Evolutionary conservation across 1,140 invertebrate genomes (phyloP), one percentile per base, ranked within the genome.

Genomic region (Drosophila willistoni): DNA sequence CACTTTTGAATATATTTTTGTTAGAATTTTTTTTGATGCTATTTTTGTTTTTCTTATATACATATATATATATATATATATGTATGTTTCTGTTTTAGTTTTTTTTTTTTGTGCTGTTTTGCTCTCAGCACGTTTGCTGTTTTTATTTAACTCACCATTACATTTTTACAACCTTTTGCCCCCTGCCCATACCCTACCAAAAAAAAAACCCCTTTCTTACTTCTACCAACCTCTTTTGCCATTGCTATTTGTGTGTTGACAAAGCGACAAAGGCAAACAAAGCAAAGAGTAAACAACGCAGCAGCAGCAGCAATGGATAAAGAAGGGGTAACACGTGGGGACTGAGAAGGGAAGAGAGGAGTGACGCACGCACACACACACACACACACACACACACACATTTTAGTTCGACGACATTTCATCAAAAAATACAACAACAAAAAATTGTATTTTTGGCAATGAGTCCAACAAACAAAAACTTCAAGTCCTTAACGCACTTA

Each of bases 271-370:
- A 68, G 69, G 67, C 64, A 77, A 77, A 67, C 62, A 68, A 79
- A 86, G 87, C 87, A 79, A 77, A 73, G 79, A 87, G 83, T 83
- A 82, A 86, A 86, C 56, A 59, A 36, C 56, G 34, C 55, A 56
- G 44, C 44, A 47, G 14, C 14, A 47, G 7, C 14, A 47, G 44
- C 44, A 47, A 10, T 9, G 7, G 44, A 17, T 22, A 51, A 22
- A 51, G 17, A 51, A 51, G 17, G 47, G 13, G 59, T 7, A 62
- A 41, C 36, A 29, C 6, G n/a, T 42, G 42, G 7, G 47, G 36
- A 12, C 2, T 36, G 25, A 39, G 1, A 36, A 39, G 54, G 29
- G 22, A 17, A 25, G 33, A 14, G 42, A 29, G 34, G 51, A 61
- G 39, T 12, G 34, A 36, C 34, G 34, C 34, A 10, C 34, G 12